Evolutionary conservation across 2,113 vertebrate genomes (phyloP), one percentile per base, ranked within the genome.

Genomic region (Herpailurus yagouaroundi): DNA sequence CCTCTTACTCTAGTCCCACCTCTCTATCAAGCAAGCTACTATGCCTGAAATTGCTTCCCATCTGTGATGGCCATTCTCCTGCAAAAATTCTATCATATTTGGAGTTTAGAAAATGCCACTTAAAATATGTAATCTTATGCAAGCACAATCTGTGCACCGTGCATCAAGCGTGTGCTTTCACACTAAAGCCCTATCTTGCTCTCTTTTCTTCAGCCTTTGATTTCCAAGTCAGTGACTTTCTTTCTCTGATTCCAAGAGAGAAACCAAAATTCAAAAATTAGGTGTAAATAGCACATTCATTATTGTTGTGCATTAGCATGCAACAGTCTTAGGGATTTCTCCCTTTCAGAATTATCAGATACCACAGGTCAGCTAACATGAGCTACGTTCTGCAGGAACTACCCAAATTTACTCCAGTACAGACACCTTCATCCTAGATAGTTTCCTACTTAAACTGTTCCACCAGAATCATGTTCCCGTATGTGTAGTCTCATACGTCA

Each of bases 51-150:
- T 48, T 48, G 9, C 55, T 71, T 76, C 50, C 71, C 66, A 86
- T 18, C 33, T 87, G 50, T 48, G 55, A 63, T 25, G 27, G 10
- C 12, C 55, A 33, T 68, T 85, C 41, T 86, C 38, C 31, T 71
- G 33, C 18, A 97, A 64, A 81, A 86, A 94, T 82, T 66, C 63
- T n/a, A 63, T 92, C 71, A 11, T 64, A 38, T n/a, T 33, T 57
- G 23, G 33, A 60, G 19, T 85, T 88, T 88, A 64, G 69, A 55
- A 55, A 94, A 95, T 87, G 16, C 68, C 4, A 50, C 52, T 81
- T 33, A 66, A 91, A 96, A 86, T 68, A n/a, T n/a, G 29, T 9
- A 81, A 85, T 64, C n/a, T 96, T 66, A 48, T 68, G 57, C 84
- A 91, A 76, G 25, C 3, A 45, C 33, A 50, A n/a, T 48, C n/a